Base-by-base conservation (phyloP, 2,113 vertebrate species). In the Menura novaehollandiae region DNA sequence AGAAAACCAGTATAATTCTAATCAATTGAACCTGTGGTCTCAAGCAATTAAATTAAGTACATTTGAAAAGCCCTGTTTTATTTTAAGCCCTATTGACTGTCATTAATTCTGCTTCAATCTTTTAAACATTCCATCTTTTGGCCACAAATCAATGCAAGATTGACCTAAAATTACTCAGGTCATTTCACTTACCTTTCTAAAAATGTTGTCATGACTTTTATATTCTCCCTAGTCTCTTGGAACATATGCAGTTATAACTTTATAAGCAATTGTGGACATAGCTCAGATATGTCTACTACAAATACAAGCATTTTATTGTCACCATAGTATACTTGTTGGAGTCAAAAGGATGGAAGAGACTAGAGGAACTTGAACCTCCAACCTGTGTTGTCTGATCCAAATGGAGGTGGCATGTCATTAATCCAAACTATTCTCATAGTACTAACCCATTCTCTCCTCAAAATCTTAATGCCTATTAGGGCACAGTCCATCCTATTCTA, bases 21-120 rank as follows among this genome's bases (percentile, higher is more conserved):
- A 91, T 91, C 51, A 87, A 66, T n/a, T 0, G 4, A 89, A 59
- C 52, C 17, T 63, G 13, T 46, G n/a, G 86, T 81, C 59, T 69
- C 44, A 91, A 92, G 86, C 72, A 95, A 95, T 93, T 82, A 88
- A 78, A 85, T 81, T 72, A 91, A 92, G 63, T 86, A 35, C 32
- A 41, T 55, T 74, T 77, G 68, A 77, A 51, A 89, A 88, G 64
- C 49, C 9, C 18, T 58, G n/a, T 66, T 91, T 91, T 84, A 74
- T 88, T 75, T 91, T 63, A 85, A 91, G 46, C 9, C 17, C 10
- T 92, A 72, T 63, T 82, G 52, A 52, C 60, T 89, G 84, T 39
- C 73, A 77, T 83, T 71, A 89, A 92, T 91, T 95, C 55, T 71
- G 20, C 64, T 86, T 84, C 72, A 89, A 15, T 87, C 68, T 95